Evolutionary conservation across 2,797 vertebrate genomes (phyloP).

Genomic region (Carcharodon carcharias): DNA sequence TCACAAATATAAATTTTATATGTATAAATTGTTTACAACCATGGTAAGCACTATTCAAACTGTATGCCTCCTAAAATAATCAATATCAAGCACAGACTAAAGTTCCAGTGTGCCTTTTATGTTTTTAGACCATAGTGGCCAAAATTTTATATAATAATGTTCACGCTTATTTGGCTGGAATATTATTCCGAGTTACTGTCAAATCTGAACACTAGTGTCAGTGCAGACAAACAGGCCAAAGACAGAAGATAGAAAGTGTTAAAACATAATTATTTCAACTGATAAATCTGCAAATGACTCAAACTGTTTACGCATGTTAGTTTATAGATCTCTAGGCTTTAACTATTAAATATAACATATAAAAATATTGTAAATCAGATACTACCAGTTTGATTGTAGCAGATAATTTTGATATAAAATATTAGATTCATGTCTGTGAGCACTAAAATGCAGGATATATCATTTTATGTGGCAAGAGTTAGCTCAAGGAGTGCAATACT

Average conservation of each 20-base stretch:
- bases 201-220: background rate
- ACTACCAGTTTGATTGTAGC: background rate
- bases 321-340: background rate
- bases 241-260: background rate
- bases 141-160: background rate
- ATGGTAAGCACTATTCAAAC: background rate
- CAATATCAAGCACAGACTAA: background rate
- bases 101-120: background rate
- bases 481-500: constrained; percentile 23
- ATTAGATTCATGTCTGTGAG: background rate
- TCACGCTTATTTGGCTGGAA: background rate
- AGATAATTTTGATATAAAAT: constrained; percentile 26
- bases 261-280: background rate
- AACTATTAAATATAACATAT: background rate
- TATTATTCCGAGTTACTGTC: background rate
- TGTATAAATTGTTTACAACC: background rate
- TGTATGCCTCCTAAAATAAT: background rate
- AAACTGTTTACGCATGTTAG: constrained; percentile 15
- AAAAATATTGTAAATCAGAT: background rate
- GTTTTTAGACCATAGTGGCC: background rate
- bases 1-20: constrained; percentile 3
- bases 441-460: background rate
- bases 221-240: background rate
- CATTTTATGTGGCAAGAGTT: background rate
- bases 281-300: background rate